Evolutionary conservation across 2,113 vertebrate genomes (phyloP).

Genomic region (Lipotes vexillifer): DNA sequence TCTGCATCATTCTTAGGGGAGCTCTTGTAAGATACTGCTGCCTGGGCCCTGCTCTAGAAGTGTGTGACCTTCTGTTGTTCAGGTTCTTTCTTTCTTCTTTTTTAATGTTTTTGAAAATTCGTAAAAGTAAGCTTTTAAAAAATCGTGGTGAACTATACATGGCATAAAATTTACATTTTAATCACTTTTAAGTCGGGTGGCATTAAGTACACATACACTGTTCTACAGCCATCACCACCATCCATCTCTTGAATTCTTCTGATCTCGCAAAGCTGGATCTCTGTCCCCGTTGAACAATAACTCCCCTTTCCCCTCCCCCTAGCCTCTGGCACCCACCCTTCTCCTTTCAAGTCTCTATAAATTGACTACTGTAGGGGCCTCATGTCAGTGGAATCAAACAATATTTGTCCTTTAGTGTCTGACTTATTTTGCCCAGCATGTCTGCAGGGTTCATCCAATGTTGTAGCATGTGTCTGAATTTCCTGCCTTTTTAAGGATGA

Average conservation of each 20-base stretch:
- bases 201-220: background rate
- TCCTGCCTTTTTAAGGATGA: background rate
- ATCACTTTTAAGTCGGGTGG: background rate
- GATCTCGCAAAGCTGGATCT: background rate
- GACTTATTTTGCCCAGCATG: background rate
- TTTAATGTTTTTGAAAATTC: background rate
- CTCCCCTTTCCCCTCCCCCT: rapidly evolving
- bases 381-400: background rate
- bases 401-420: background rate
- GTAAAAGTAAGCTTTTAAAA: background rate
- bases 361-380: background rate
- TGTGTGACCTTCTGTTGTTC: background rate
- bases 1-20: too few species aligned
- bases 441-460: background rate
- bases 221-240: background rate
- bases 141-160: background rate
- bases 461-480: background rate
- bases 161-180: background rate
- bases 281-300: background rate
- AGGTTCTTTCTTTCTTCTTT: background rate
- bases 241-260: background rate
- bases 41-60: too few species aligned
- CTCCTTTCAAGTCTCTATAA: background rate
- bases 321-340: background rate
- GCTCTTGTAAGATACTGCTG: background rate